phyloP scores from a whole-genome alignment of 2,888 invertebrate species.

The Noctua janthe region DNA sequence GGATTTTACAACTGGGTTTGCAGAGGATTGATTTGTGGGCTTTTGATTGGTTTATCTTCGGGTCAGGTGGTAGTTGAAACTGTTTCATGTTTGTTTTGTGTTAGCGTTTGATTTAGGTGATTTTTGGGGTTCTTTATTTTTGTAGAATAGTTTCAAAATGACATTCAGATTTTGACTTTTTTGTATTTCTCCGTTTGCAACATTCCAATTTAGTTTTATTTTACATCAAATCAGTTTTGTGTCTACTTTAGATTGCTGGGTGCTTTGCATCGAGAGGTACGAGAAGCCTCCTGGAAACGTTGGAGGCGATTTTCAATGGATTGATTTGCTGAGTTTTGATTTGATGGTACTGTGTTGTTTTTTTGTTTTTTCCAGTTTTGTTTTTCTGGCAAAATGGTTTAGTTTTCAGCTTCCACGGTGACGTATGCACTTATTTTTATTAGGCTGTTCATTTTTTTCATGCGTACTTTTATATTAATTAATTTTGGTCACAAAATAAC shows the following conservation, averaged over 20 bases:
- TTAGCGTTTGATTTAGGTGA: background rate
- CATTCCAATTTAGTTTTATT: background rate
- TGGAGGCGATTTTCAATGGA: background rate
- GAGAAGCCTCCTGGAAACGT: background rate
- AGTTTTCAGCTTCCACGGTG: background rate
- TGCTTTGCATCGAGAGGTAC: background rate
- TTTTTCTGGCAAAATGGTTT: background rate
- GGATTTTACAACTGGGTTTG: conserved; percentile 44
- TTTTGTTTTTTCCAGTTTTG: too few species aligned
- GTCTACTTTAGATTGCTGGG: background rate
- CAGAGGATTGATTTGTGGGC: conserved; percentile 55
- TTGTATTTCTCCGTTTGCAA: background rate
- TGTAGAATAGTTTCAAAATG: background rate
- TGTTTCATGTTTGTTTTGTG: conserved; percentile 22
- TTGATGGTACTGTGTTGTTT: background rate
- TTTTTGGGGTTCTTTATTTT: background rate
- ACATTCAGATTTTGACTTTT: background rate
- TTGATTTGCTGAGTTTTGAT: background rate
- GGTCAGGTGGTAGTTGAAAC: conserved; percentile 18
- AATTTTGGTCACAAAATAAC: background rate
- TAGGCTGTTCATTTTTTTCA: too few species aligned
- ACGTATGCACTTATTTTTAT: background rate
- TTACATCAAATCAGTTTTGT: background rate
- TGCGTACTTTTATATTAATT: background rate
- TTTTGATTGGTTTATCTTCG: conserved; percentile 52